These are phyloP conservation scores for Pyrgus malvae DNA, from an alignment of 2,888 invertebrate species.

Conservation along the genomic window DNA sequence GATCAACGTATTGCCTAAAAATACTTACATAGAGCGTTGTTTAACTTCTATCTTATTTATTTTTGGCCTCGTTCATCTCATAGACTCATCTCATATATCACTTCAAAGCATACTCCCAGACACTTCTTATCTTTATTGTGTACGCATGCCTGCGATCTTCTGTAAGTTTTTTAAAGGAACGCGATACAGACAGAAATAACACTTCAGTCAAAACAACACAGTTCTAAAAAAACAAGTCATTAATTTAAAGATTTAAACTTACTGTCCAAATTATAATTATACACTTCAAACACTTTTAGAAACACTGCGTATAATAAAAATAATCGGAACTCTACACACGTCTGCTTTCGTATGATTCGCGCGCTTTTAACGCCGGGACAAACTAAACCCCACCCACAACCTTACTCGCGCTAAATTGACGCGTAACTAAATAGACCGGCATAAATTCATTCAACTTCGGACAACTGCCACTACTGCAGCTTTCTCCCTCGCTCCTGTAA, in stretches of 20 bases:
- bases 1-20: neutral
- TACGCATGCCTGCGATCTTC: slow-evolving; percentile 2
- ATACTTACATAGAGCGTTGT: slow-evolving; percentile 35
- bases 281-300: neutral
- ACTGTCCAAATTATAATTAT: neutral
- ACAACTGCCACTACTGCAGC: slow-evolving; percentile 45
- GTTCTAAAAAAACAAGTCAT: neutral
- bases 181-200: slow-evolving; percentile 28
- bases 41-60: slow-evolving; percentile 51
- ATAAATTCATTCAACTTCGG: slow-evolving; percentile 80
- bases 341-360: slow-evolving; percentile 43
- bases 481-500: slow-evolving; percentile 45
- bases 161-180: slow-evolving; percentile 11
- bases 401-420: slow-evolving; percentile 78
- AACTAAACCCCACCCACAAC: slow-evolving; percentile 53
- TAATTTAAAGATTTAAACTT: neutral
- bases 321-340: slow-evolving; percentile 6
- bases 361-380: slow-evolving; percentile 51
- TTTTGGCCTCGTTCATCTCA: slow-evolving; percentile 54
- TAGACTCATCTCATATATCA: slow-evolving; percentile 52
- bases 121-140: slow-evolving; percentile 63
- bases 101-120: slow-evolving; percentile 56
- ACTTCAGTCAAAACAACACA: slow-evolving; percentile 19
- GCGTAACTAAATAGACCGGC: slow-evolving; percentile 79
- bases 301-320: neutral